Evolutionary conservation across 2,797 vertebrate genomes (phyloP), one percentile per base, ranked within the genome.

Genomic region (Tiaroga cobitis): DNA sequence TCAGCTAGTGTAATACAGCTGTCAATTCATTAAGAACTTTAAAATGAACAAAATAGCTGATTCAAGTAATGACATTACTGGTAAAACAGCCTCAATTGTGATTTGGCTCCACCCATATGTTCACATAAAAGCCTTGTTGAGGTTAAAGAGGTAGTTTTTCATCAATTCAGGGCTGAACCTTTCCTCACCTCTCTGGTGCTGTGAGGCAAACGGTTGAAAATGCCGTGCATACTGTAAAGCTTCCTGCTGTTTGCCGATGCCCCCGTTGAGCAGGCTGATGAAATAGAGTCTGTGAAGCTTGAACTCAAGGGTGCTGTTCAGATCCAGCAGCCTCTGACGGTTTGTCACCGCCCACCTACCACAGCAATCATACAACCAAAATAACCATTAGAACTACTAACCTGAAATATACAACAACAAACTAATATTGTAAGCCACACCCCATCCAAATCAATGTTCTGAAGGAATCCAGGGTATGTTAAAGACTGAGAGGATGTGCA

Each of bases 241-340:
- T 90, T 98, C 95, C 90, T 96, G 94, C 92, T 98, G 96, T 91
- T 96, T 97, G 89, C 92, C 46, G 0, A 97, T 96, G 70, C 97
- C 97, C 0, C 96, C 96, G 5, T 96, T 94, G 56, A 97, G 95
- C 83, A 98, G 94, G 74, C 95, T 95, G 92, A 98, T 97, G 90
- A 98, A 98, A 91, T 97, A 95, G 85, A 97, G 93, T 69, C 96
- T 95, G 89, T 97, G 97, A 86, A 98, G 91, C 92, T 96, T 97
- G 93, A 98, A 98, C 90, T 97, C 97, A 92, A 98, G 92, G 79
- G 95, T 97, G 92, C 97, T 97, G 94, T 96, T 97, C 87, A 98
- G 93, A 88, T 97, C 96, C 83, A 97, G 90, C 73, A 98, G 95
- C 73, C 95, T 95, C 92, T 97, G 96, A 34, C 96, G 94, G 91